These are phyloP conservation scores for Sebastes wilsoni DNA, from an alignment of 2,797 vertebrate species.

Conservation along the genomic window DNA sequence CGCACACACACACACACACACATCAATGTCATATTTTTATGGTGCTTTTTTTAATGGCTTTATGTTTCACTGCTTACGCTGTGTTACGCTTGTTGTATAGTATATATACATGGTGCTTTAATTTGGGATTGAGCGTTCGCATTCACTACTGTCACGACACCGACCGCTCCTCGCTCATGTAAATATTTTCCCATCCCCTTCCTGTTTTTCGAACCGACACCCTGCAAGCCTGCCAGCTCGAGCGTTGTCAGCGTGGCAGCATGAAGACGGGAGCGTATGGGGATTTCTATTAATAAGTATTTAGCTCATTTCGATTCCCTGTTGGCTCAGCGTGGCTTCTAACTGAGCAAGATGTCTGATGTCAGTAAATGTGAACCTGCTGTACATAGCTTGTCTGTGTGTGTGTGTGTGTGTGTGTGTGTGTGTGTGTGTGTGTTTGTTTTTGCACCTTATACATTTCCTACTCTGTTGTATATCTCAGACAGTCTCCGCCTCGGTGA, in stretches of 20 bases:
- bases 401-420: not conserved
- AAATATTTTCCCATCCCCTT: constrained; percentile 41
- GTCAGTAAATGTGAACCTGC: constrained; percentile 72
- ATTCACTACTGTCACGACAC: constrained; percentile 21
- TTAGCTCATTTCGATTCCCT: constrained; percentile 5
- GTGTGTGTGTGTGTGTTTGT: constrained; percentile 44
- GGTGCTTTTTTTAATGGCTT: constrained; percentile 25
- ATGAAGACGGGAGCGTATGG: not conserved
- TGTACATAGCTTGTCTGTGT: constrained; percentile 59
- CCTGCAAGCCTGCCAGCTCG: constrained; percentile 22
- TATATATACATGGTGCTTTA: constrained; percentile 30
- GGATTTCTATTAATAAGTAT: constrained; percentile 10
- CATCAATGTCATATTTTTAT: constrained; percentile 1
- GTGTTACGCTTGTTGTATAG: constrained; percentile 21
- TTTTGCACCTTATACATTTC: constrained; percentile 83
- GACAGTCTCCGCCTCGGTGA: constrained; percentile 81
- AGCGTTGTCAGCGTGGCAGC: constrained; percentile 19
- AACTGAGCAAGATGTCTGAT: constrained; percentile 20
- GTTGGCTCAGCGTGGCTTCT: not conserved
- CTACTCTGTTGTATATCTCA: constrained; percentile 69
- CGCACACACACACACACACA: not conserved
- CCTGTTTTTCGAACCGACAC: constrained; percentile 12
- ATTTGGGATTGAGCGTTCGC: constrained; percentile 4
- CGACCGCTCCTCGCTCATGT: constrained; percentile 27
- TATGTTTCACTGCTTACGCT: constrained; percentile 17